Conservation (phyloP, 2,113 vertebrate genomes). For the Oceanodroma tethys region DNA sequence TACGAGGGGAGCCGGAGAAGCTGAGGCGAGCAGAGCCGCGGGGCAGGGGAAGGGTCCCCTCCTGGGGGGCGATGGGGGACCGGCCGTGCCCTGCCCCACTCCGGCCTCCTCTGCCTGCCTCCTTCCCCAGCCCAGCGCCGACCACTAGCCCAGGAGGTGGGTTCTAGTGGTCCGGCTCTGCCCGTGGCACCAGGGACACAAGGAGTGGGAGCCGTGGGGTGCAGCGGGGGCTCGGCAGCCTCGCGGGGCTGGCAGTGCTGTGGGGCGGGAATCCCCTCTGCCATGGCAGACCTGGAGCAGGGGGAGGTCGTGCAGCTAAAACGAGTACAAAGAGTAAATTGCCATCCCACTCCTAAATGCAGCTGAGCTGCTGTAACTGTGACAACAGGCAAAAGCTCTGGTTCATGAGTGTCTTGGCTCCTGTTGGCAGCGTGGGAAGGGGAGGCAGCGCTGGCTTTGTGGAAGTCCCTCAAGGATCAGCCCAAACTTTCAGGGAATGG, state of each 20-base stretch:
- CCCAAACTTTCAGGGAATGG: neutral
- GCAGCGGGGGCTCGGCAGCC: neutral
- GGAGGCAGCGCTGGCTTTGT: neutral
- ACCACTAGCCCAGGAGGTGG: rapidly evolving
- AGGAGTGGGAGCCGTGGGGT: neutral
- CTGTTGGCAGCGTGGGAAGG: neutral
- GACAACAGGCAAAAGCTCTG: conserved; percentile 10
- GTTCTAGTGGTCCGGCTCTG: neutral
- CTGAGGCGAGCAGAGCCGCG: rapidly evolving
- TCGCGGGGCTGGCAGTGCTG: neutral
- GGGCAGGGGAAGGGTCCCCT: neutral
- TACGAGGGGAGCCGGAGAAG: neutral
- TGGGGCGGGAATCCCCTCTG: neutral
- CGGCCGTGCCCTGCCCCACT: rapidly evolving
- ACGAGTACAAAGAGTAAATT: neutral
- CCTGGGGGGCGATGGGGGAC: neutral
- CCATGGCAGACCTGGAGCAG: neutral
- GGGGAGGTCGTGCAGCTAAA: neutral
- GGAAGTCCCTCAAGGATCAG: neutral
- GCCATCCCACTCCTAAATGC: conserved; percentile 4
- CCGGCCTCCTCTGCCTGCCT: neutral
- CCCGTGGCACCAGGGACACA: neutral
- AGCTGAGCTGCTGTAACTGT: conserved; percentile 41
- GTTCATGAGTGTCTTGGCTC: neutral
- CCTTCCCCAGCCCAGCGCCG: too few species aligned